Base-by-base conservation (phyloP, 2,113 vertebrate species). In the Pomatorhinus ruficollis region DNA sequence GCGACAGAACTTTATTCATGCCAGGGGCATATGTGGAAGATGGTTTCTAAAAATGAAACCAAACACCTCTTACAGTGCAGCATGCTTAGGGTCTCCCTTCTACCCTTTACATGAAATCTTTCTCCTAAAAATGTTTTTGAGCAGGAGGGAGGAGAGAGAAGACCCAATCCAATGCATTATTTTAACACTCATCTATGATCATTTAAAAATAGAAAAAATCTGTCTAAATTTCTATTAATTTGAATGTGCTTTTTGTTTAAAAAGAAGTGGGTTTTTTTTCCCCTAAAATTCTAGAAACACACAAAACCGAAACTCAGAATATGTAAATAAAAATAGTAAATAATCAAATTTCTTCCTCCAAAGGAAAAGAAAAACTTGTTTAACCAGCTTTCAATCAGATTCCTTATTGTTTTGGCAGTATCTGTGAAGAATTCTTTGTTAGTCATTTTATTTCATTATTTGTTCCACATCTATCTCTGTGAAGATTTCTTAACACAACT, bases 381-480 rank as follows among this genome's bases (percentile, higher is more conserved):
- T 49, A 95, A 93, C n/a, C 3, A 21, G 72, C 89, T 89, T 94
- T 92, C 72, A 70, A n/a, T 56, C 79, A 89, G 49, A 61, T 91
- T 96, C 54, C 21, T 56, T 95, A 89, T 87, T 91, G 52, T n/a
- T 84, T 96, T 94, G 68, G 16, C 27, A 66, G 33, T 85, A 82
- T 92, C 65, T 91, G 92, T 90, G n/a, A 77, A 80, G 82, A 96
- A 93, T 92, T 95, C 44, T 90, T 95, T 94, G 87, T 97, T 96
- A 96, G 92, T 92, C 1, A 80, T 95, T 97, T 98, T 97, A 92
- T 90, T 96, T 95, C 83, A 92, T 95, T 96, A 89, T 97, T 96
- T 95, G 63, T 93, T 97, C 89, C 75, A 83, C 72, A 84, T 64
- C 33, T 66, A 96, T 97, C 93, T 96, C 94, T 85, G 87, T 94